These are phyloP conservation scores for Danionella dracula DNA, from an alignment of 2,797 vertebrate genomes.

Conservation along the genomic window DNA sequence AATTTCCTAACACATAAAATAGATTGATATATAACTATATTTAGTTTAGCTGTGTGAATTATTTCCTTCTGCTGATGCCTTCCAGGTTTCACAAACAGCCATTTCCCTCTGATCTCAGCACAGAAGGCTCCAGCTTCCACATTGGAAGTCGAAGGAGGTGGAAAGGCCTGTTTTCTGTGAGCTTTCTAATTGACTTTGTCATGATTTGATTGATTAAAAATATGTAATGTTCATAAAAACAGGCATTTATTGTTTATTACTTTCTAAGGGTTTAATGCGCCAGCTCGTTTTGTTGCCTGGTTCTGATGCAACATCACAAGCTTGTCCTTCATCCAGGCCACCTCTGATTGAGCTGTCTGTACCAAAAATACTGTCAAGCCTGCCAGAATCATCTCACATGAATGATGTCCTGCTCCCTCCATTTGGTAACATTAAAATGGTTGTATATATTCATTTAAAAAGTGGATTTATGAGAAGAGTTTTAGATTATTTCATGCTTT, in stretches of 20 bases:
- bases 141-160: slow-evolving; percentile 79
- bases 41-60: neutral
- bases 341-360: slow-evolving; percentile 72
- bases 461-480: too few species aligned
- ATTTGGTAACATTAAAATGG: slow-evolving; percentile 66
- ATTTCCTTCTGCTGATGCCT: neutral
- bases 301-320: slow-evolving; percentile 72
- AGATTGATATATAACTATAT: too few species aligned
- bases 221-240: too few species aligned
- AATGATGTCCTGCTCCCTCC: slow-evolving; percentile 62
- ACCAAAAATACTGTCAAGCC: slow-evolving; percentile 70
- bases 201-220: neutral
- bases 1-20: too few species aligned
- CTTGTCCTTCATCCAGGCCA: slow-evolving; percentile 76
- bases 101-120: slow-evolving; percentile 75
- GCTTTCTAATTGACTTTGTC: slow-evolving; percentile 10
- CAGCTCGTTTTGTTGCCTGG: slow-evolving; percentile 90
- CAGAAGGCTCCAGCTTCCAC: slow-evolving; percentile 79
- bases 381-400: slow-evolving; percentile 47
- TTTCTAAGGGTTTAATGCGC: slow-evolving; percentile 80
- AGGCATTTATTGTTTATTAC: too few species aligned
- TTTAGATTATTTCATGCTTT: too few species aligned
- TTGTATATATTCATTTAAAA: too few species aligned
- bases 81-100: slow-evolving; percentile 71
- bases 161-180: slow-evolving; percentile 84